These are phyloP conservation scores for Teleiodes luculella DNA, from an alignment of 2,888 invertebrate species.

Conservation along the genomic window DNA sequence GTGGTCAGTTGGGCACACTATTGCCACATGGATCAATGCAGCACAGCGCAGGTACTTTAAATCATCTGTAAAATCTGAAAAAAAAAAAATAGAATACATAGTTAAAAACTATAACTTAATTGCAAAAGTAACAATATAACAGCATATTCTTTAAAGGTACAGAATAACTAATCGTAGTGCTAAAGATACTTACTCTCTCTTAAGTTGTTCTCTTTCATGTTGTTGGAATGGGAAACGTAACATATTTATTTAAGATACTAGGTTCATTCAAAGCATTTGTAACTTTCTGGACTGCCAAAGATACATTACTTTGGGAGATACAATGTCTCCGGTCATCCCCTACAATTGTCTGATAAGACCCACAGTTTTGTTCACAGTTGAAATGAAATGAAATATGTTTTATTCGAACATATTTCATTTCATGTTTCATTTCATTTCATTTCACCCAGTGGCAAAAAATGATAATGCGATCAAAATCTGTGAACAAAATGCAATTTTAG, in stretches of 20 bases:
- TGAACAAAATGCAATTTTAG: too few relatives aligned
- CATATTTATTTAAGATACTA: constrained; percentile 15
- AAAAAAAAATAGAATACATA: too few relatives aligned
- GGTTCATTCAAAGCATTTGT: constrained; percentile 16
- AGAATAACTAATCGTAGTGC: not conserved
- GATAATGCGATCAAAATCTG: constrained; percentile 15
- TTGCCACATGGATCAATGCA: constrained; percentile 23
- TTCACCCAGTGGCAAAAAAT: constrained; percentile 18
- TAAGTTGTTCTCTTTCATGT: constrained; percentile 10
- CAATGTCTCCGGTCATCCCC: not conserved
- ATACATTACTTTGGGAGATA: constrained; percentile 12
- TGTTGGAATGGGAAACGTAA: constrained; percentile 13
- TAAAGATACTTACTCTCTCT: not conserved
- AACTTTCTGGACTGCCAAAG: constrained; percentile 15
- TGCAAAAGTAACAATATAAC: not conserved
- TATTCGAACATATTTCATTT: too few relatives aligned
- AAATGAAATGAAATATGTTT: too few relatives aligned
- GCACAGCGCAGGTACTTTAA: constrained; percentile 14
- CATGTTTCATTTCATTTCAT: too few relatives aligned
- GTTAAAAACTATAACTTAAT: too few relatives aligned
- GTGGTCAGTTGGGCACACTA: constrained; percentile 15
- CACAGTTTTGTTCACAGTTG: too few relatives aligned
- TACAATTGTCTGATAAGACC: constrained; percentile 16
- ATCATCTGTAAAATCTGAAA: not conserved
- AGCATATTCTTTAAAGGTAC: not conserved